These are phyloP conservation scores for Phasianus colchicus DNA, from an alignment of 2,113 vertebrate genomes.

Conservation along the genomic window DNA sequence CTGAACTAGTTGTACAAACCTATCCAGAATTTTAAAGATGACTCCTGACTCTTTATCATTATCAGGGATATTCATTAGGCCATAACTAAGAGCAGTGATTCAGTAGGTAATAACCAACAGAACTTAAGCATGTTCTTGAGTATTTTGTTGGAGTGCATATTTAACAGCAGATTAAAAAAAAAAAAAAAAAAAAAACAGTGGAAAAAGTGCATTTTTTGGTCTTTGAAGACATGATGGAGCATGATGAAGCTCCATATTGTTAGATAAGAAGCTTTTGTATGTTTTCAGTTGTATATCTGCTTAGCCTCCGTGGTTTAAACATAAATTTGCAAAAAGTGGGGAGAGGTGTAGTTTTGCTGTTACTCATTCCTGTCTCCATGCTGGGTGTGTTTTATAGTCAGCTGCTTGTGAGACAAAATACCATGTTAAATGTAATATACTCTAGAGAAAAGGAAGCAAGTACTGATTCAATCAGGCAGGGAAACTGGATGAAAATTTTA, in stretches of 20 bases:
- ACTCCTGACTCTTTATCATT: background rate
- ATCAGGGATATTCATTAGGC: background rate
- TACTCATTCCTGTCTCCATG: background rate
- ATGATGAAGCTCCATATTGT: background rate
- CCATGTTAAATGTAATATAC: background rate
- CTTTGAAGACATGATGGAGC: background rate
- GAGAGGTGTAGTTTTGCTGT: background rate
- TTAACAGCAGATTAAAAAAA: background rate
- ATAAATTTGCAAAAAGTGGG: background rate
- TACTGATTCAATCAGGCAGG: constrained; percentile 26
- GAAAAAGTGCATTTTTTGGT: background rate
- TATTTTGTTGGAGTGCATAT: background rate
- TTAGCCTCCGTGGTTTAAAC: background rate
- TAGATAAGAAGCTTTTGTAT: background rate
- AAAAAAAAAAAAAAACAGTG: background rate
- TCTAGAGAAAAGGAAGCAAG: constrained; percentile 41
- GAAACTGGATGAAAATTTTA: constrained; percentile 50
- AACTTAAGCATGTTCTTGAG: background rate
- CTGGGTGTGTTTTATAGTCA: background rate
- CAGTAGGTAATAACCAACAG: background rate
- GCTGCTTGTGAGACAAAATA: background rate
- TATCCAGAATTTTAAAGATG: background rate
- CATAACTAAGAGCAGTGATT: background rate
- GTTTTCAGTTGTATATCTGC: background rate
- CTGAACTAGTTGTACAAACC: background rate